A percentile compares a stretch with the other conserved stretches of the same genome.
phyloP scores from a whole-genome alignment of 1,140 invertebrate genomes.

The Chironomus striatipennis region DNA sequence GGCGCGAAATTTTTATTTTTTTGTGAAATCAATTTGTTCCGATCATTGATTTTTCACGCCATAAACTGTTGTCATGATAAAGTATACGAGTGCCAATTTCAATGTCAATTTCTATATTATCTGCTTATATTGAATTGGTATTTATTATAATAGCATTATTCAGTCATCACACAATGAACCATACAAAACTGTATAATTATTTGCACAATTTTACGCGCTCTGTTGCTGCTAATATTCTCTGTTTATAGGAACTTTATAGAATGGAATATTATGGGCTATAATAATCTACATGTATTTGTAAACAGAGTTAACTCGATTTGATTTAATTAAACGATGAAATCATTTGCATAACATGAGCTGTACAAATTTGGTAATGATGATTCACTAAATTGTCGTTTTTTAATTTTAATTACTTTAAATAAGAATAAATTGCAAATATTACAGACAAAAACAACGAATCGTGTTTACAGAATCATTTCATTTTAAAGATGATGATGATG shows the following conservation, averaged over 20 bases:
- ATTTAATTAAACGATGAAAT: conserved; percentile 10
- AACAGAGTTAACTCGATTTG: neutral
- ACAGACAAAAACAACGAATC: neutral
- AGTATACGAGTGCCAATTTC: conserved; percentile 6
- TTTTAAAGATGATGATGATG: too few species aligned
- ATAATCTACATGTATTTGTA: too few species aligned
- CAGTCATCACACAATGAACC: neutral
- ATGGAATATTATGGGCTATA: neutral
- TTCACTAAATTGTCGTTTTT: neutral
- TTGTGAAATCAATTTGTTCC: conserved; percentile 18
- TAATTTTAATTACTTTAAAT: neutral
- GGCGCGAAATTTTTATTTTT: conserved; percentile 6
- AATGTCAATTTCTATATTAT: conserved; percentile 10
- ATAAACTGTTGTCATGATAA: neutral
- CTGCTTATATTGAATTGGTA: neutral
- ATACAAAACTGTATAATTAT: neutral
- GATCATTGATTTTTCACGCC: conserved; percentile 20
- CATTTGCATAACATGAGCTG: neutral
- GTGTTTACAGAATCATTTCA: too few species aligned
- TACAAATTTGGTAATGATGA: neutral
- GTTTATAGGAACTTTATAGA: neutral
- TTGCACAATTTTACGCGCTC: conserved; percentile 6
- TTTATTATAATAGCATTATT: neutral
- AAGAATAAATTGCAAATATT: neutral
- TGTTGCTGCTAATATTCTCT: neutral